phyloP scores from a whole-genome alignment of 30 jellyfish, hydroid and myxozoan genomes.

The Nemopilema nomurai region DNA sequence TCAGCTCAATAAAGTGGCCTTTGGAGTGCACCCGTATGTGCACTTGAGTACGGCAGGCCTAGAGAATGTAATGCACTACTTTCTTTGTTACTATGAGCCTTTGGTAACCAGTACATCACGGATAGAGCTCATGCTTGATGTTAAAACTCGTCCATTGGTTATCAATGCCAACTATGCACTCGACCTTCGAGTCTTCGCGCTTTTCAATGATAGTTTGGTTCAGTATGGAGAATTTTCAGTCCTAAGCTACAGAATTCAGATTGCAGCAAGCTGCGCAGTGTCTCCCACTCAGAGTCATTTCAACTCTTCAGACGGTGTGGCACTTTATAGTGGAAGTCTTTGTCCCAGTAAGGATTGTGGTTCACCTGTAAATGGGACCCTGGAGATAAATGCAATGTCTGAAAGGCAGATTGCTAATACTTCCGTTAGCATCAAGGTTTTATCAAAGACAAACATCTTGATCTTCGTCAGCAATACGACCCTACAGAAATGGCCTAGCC shows the following conservation, averaged over 20 bases:
- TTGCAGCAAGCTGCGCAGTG: slow-evolving; percentile 25
- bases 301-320: slow-evolving; percentile 3
- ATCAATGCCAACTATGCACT: slow-evolving; percentile 63
- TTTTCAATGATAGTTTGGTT: slow-evolving; percentile 13
- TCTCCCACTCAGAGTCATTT: slow-evolving; percentile 1
- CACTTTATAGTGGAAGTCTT: slow-evolving; percentile 21
- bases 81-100: slow-evolving; percentile 60
- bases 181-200: slow-evolving; percentile 6
- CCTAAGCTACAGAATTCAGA: background rate
- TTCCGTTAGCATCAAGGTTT: background rate
- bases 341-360: background rate
- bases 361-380: background rate
- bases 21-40: slow-evolving; percentile 51
- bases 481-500: background rate
- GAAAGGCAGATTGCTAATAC: background rate
- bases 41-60: background rate
- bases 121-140: background rate
- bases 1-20: background rate
- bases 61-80: slow-evolving; percentile 35
- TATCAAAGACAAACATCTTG: slow-evolving; percentile 29
- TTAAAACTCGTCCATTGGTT: background rate
- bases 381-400: background rate
- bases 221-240: slow-evolving; percentile 32
- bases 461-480: background rate
- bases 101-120: background rate